Base-by-base conservation (phyloP, 37 sponge, comb jelly and placozoan species). In the Agelas oroides region DNA sequence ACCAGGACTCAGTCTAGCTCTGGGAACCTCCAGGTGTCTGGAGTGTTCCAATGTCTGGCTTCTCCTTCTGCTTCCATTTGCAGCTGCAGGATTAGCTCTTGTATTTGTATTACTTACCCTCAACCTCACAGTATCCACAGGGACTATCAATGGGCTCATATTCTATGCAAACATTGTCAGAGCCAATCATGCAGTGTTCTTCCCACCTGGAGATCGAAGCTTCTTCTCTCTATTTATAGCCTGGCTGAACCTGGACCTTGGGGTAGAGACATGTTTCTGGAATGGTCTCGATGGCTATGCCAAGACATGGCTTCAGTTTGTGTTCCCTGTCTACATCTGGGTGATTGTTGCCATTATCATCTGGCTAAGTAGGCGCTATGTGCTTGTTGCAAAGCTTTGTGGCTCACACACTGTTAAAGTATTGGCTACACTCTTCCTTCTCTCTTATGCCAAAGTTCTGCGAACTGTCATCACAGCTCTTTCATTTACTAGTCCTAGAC, bases 151-250 rank as follows among this genome's bases (percentile, higher is more conserved):
- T 71, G 65, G 79, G 0, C 17, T 77, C 21, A 78, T 77, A 18
- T 78, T 86, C 33, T 86, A 78, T 78, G 86, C 79, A 5, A 78
- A 78, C 32, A 24, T 86, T 0, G 15, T 78, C 15, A 70, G 40
- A 61, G 60, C 71, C 21, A 78, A 68, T 25, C 38, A 11, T 1
- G 8, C 30, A 2, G 13, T 71, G 14, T 71, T 71, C 6, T 59
- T 77, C 12, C 35, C 56, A 18, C 31, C 27, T 1, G 19, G 41
- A 14, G n/a, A n/a, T n/a, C n/a, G n/a, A n/a, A n/a, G n/a, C n/a
- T n/a, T n/a, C n/a, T n/a, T n/a, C n/a, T n/a, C n/a, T n/a, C n/a
- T n/a, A n/a, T n/a, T n/a, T n/a, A n/a, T n/a, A n/a, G n/a, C n/a
- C n/a, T n/a, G n/a, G n/a, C n/a, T n/a, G n/a, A n/a, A n/a, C n/a